These are phyloP conservation scores for Tetraodon nigroviridis DNA, from an alignment of 2,113 vertebrate species.

Conservation along the genomic window DNA sequence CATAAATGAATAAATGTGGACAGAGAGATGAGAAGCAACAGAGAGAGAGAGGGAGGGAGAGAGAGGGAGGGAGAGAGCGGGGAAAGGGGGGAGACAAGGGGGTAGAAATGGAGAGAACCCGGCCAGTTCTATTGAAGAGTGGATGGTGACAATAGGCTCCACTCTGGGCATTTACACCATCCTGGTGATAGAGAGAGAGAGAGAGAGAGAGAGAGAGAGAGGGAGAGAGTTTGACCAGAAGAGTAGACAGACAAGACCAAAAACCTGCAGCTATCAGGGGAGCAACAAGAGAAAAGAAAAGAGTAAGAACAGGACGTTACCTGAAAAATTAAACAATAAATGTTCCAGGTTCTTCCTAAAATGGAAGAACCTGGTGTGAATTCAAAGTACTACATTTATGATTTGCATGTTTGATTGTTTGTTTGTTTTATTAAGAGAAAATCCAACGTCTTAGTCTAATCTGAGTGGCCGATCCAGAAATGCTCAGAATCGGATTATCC, in stretches of 20 bases:
- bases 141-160: conserved; percentile 19
- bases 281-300: conserved; percentile 3
- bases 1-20: conserved; percentile 55
- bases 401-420: too few relatives aligned
- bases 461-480: too few relatives aligned
- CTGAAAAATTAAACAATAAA: not conserved
- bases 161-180: conserved; percentile 4
- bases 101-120: conserved; percentile 25
- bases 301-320: not conserved
- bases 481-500: too few relatives aligned
- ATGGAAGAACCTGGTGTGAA: not conserved
- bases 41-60: conserved; percentile 16
- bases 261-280: conserved; percentile 1
- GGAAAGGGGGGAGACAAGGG: not conserved
- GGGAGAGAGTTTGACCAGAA: conserved; percentile 6
- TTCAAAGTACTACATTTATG: not conserved
- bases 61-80: conserved; percentile 5
- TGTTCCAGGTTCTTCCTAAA: too few relatives aligned
- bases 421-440: too few relatives aligned
- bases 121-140: conserved; percentile 34
- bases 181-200: conserved; percentile 13
- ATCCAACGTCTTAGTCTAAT: too few relatives aligned
- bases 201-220: conserved; percentile 13
- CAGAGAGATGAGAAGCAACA: conserved; percentile 44
- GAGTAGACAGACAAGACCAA: not conserved